Base-by-base conservation (phyloP, 2,888 invertebrate species). In the Yponomeuta plumbellus region DNA sequence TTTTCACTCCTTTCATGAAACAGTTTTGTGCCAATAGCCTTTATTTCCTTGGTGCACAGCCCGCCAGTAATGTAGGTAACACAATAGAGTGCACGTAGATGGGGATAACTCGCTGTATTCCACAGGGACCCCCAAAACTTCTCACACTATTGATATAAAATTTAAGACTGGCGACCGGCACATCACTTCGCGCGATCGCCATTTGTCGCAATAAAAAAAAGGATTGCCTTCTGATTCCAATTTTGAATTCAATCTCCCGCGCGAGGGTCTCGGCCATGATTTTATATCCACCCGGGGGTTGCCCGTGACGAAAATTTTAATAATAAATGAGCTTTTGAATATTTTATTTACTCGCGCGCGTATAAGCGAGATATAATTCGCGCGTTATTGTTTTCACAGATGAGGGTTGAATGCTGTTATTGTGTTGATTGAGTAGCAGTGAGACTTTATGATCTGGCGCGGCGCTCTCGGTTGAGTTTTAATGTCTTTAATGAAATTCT, bases 161-260 rank as follows among this genome's bases (percentile, higher is more conserved):
- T 88, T 87, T 79, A 88, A 75, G 80, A 72, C 77, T 78, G 81
- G 83, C 82, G 74, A 80, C 83, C 84, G 78, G 74, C 71, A 76
- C 75, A 77, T 76, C 76, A 76, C 73, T 71, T 71, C 72, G 71
- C 75, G 70, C 80, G 76, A 80, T 83, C 76, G 85, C 81, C 80
- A 80, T 85, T 83, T 78, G 81, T 80, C 77, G 80, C 80, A 80
- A 85, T 85, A 87, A 88, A 89, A 83, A 44, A 84, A 80, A 78
- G 73, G 85, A 86, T 88, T 88, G 87, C 84, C 86, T 85, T 85
- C 81, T 87, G 89, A 88, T 88, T 84, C 86, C 88, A 87, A 88
- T 88, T 89, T 86, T 84, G 86, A 84, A 88, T 87, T 88, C 89
- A 88, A 91, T 90, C 44, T 83, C 86, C 78, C 84, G 82, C 83